Percentiles rank a stretch among this genome's conserved stretches.
phyloP scores from a whole-genome alignment of 2,113 vertebrate species.

The Macquaria australasica region DNA sequence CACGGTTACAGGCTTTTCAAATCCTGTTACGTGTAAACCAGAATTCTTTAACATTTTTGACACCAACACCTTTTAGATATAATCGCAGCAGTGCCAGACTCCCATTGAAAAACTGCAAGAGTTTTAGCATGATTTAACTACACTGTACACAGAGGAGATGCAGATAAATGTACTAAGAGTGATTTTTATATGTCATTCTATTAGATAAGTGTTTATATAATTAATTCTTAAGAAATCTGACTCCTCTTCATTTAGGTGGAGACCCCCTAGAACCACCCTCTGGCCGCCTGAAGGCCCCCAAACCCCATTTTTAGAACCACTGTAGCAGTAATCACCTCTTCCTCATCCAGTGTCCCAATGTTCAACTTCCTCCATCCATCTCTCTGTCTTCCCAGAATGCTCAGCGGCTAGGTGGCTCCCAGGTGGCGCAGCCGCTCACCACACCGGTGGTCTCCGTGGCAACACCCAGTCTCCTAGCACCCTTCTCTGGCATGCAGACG shows the following conservation, averaged over 20 bases:
- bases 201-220: not conserved
- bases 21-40: not conserved
- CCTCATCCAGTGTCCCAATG: not conserved
- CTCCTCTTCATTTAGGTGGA: not conserved
- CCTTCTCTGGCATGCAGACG: conserved; percentile 85
- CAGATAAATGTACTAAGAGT: not conserved
- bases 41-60: not conserved
- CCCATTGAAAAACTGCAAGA: not conserved
- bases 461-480: conserved; percentile 92
- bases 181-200: not conserved
- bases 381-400: conserved; percentile 87
- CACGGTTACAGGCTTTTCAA: not conserved
- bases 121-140: not conserved
- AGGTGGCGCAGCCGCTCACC: conserved; percentile 90
- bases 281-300: not conserved
- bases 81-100: conserved; percentile 17
- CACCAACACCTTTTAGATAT: not conserved
- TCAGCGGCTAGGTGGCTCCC: conserved; percentile 91
- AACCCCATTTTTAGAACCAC: not conserved
- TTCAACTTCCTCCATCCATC: conserved; percentile 9
- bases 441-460: conserved; percentile 95
- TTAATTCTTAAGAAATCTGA: not conserved
- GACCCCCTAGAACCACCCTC: not conserved
- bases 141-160: conserved; percentile 14
- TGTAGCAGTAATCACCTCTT: not conserved